Base-by-base conservation (phyloP, 2,797 vertebrate species). In the Sebastolobus altivelis region DNA sequence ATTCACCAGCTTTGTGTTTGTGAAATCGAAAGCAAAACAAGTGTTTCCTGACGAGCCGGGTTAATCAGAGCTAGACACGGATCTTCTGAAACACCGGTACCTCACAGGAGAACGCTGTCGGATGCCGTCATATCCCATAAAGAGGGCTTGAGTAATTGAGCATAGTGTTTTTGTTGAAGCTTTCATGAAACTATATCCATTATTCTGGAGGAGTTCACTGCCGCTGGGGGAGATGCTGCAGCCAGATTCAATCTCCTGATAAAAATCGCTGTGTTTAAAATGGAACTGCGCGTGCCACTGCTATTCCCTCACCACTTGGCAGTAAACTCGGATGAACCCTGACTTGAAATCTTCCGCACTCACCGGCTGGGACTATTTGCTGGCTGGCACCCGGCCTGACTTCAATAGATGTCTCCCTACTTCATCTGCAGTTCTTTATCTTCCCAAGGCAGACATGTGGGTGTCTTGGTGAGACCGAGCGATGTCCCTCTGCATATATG, bases 181-280 rank as follows among this genome's bases (percentile, higher is more conserved):
- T 79, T 87, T 82, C 79, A 88, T 88, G 83, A 93, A 89, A 87
- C 84, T 69, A 70, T 80, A 90, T 91, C 87, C 75, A 85, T 92
- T 93, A 93, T 92, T 90, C 90, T 88, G 84, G 85, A 85, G 43
- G 63, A 91, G 83, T 77, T 84, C 79, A 86, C 86, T 81, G 89
- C 79, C 62, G 58, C 83, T 87, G 85, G 85, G 91, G 87, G 73
- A 88, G 86, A 92, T 82, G 86, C 86, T 59, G 70, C 81, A 89
- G 92, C 93, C 86, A 92, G 89, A 91, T 94, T 89, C 84, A 90
- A 92, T 94, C 90, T 92, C 83, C 66, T 91, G 91, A 93, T 91
- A 93, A 90, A 89, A 92, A 90, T 88, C 81, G 72, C 66, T 77
- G 84, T 88, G 87, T 92, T 94, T 89, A 86, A 92, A 94, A 90